Base-by-base conservation (phyloP, 1,140 invertebrate genomes). In the Galendromus occidentalis region DNA sequence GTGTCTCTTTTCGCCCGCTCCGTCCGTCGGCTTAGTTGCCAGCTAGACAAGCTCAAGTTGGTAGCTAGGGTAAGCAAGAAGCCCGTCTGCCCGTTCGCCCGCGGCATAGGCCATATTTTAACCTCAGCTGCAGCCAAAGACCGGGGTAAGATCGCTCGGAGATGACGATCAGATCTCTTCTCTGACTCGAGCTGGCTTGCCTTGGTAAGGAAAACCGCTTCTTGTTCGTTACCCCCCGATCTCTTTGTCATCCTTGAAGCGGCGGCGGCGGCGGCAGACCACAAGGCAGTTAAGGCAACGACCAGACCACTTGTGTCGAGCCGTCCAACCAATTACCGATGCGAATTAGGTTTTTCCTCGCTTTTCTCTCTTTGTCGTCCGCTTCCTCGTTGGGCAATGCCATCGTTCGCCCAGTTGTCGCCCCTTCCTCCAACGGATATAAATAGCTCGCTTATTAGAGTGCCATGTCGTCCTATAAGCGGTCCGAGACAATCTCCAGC, bases 81-180 rank as follows among this genome's bases (percentile, higher is more conserved):
- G 33, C 33, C 9, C 9, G 33, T 9, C 9, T 22, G 45, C 45
- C 9, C 20, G 51, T 22, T 22, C 14, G 51, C 51, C 25, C 25
- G 25, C 51, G 51, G 25, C 51, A 59, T 33, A 33, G 51, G 51
- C 51, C 14, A 59, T 59, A 59, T 59, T 59, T 59, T 59, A 59
- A 59, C 51, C 51, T 59, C 51, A 59, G 51, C 51, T 59, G 51
- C 25, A 33, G 25, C 51, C 22, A 29, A 29, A 59, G 22, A 47
- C 28, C 18, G 45, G 18, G 45, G 45, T 47, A 28, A 28, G 18
- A 47, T 4, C 45, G 45, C 18, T 5, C 18, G 14, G 14, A 25
- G 51, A 29, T 17, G 45, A 22, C 14, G 25, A 25, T 59, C 51
- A 29, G 51, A 59, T 59, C 25, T 59, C 20, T 59, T 59, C 14